Base-by-base conservation (phyloP, 2,888 invertebrate species). In the Rhagium mordax region DNA sequence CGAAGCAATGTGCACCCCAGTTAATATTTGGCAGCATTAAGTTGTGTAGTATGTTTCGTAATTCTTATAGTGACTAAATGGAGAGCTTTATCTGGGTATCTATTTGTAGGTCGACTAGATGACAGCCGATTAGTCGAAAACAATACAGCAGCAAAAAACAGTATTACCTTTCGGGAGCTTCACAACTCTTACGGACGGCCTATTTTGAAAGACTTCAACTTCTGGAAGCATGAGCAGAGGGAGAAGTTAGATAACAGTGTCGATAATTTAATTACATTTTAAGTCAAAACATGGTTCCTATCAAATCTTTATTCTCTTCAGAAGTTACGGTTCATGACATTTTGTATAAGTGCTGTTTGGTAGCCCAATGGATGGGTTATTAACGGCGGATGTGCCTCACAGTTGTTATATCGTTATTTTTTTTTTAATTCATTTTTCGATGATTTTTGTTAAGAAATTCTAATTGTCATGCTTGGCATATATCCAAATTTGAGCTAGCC, bases 181-280 rank as follows among this genome's bases (percentile, higher is more conserved):
- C 94, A 94, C 86, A 92, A 91, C 3, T 89, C 91, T 0, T 93
- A 92, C 84, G 94, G 94, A 0, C 89, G 94, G 60, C 91, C 90
- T 78, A 91, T 94, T 75, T 87, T 94, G 24, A 89, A 89, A 0
- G 93, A 94, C 87, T 89, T 92, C 55, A 93, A 92, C 81, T 91
- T 90, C 80, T 94, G 94, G 94, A 91, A 92, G 78, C 91, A 92
- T 47, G 88, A 86, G 29, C 85, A 90, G 16, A 84, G 86, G 51
- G 87, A 87, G 65, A 86, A 86, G 80, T 27, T 87, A 80, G 84
- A 88, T 81, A 85, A 85, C 20, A 77, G 82, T 2, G 87, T 87
- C 24, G 86, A 87, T 29, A 89, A 89, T 71, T 80, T 90, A 41
- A 90, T 90, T 72, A 88, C 86, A 71, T 86, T 90, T 48, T 90